Evolutionary conservation across 2,797 vertebrate species (phyloP).

Genomic region (Sorex maritimensis): DNA sequence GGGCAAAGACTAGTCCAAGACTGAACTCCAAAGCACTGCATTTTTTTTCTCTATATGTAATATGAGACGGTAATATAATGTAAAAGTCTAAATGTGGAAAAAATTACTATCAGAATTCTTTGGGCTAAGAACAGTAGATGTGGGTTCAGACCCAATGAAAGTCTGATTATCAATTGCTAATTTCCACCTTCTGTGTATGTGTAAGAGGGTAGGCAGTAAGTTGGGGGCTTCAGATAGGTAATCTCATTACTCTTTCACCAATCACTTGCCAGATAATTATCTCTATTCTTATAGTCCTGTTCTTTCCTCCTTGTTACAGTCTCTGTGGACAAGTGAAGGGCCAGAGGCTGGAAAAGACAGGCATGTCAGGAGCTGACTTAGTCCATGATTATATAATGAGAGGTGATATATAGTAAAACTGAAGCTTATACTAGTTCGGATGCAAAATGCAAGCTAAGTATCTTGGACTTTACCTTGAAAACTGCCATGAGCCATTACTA

Average conservation of each 20-base stretch:
- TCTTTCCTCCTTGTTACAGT: not conserved
- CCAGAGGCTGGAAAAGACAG: not conserved
- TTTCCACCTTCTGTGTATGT: constrained; percentile 27
- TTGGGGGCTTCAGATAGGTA: constrained; percentile 43
- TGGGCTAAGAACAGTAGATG: constrained; percentile 34
- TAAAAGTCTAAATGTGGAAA: constrained; percentile 6
- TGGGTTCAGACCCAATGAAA: constrained; percentile 9
- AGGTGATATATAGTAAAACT: not conserved
- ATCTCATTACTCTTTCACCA: constrained; percentile 65
- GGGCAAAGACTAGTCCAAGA: not conserved
- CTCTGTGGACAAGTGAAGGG: not conserved
- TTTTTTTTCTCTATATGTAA: not conserved
- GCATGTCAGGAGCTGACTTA: not conserved
- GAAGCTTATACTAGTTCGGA: not conserved
- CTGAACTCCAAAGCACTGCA: not conserved
- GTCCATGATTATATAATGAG: not conserved
- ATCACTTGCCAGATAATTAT: constrained; percentile 1
- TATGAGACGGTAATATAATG: not conserved
- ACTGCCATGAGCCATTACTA: not conserved
- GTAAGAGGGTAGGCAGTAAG: constrained; percentile 47
- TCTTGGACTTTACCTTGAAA: not conserved
- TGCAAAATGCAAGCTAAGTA: not conserved
- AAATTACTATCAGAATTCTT: constrained; percentile 27
- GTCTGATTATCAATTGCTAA: constrained; percentile 61
- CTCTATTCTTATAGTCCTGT: constrained; percentile 5